Evolutionary conservation across 2,888 invertebrate genomes (phyloP).

Genomic region (Pollenia amentaria): DNA sequence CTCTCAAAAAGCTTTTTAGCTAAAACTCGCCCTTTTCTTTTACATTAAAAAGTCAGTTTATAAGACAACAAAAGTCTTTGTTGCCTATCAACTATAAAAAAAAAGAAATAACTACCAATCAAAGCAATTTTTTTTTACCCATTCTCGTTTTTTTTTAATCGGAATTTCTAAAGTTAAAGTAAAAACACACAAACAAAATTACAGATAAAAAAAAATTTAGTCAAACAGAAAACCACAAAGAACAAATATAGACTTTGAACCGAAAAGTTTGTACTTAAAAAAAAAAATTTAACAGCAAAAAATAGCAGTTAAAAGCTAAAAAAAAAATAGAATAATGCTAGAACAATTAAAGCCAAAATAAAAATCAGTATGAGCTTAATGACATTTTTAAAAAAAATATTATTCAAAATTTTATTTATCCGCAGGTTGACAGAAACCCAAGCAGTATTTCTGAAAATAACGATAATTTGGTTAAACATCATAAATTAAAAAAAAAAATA

Average conservation of each 20-base stretch:
- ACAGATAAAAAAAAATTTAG: constrained; percentile 12
- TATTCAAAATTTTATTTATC: too few species aligned
- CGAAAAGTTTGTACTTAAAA: not conserved
- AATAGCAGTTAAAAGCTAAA: not conserved
- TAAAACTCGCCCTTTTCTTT: not conserved
- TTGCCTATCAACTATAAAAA: not conserved
- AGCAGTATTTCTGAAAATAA: too few species aligned
- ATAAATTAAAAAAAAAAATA: too few species aligned
- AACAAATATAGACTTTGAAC: constrained; percentile 23
- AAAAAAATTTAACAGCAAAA: not conserved
- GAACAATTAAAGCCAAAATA: too few species aligned
- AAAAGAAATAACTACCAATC: not conserved
- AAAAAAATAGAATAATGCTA: not conserved
- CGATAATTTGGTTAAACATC: too few species aligned
- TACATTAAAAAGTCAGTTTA: not conserved
- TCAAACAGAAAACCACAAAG: constrained; percentile 8
- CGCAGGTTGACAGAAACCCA: too few species aligned
- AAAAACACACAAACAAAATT: constrained; percentile 10
- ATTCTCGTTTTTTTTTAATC: not conserved
- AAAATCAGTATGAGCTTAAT: too few species aligned
- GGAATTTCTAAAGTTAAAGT: constrained; percentile 17
- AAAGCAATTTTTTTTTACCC: not conserved
- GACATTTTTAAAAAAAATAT: too few species aligned
- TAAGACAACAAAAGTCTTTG: constrained; percentile 15
- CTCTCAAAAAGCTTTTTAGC: not conserved